Evolutionary conservation across 2,113 vertebrate genomes (phyloP), one percentile per base, ranked within the genome.

Genomic region (Gymnorhina tibicen): DNA sequence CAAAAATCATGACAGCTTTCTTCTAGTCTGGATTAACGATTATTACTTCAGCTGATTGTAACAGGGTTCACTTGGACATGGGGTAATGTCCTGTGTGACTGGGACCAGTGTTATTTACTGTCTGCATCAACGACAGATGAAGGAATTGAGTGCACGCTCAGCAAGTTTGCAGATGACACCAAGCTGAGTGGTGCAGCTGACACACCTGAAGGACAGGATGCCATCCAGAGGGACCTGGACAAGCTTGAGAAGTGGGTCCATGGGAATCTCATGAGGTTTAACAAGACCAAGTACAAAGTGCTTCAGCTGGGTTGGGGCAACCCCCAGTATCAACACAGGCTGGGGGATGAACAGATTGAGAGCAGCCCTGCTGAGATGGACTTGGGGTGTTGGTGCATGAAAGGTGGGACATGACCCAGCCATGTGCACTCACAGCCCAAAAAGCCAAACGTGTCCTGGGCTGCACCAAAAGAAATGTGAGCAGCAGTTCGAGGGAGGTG

Each of bases 1-100:
- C 32, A 60, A 39, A 60, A 53, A 46, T 60, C 39, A 28, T 0
- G 0, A 33, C 21, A n/a, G 4, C 18, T 62, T 78, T 62, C n/a
- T 53, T 82, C 33, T 50, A n/a, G 13, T 39, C n/a, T 91, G 27
- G 15, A 28, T 62, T 66, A 64, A 19, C 1, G 4, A 44, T 59
- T 28, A 26, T 55, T 72, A 13, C 39, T 73, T 74, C 58, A 58
- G 0, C 17, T 55, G 44, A 15, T 42, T 82, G 9, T 56, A 56
- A 47, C 22, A 13, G 35, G 11, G 15, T 39, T 84, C 10, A 21
- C 13, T 53, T 78, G 26, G 44, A 33, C 18, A 5, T 13, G 13
- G 56, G 13, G 4, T 42, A 44, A 23, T 70, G 24, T 46, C 26
- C 17, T 74, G 16, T 13, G 19, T 87, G 28, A 22, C 4, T 91